A percentile compares a stretch with the other conserved stretches of the same genome.
These are phyloP conservation scores for Dryomyza anilis DNA, from an alignment of 2,888 invertebrate species.

Conservation along the genomic window DNA sequence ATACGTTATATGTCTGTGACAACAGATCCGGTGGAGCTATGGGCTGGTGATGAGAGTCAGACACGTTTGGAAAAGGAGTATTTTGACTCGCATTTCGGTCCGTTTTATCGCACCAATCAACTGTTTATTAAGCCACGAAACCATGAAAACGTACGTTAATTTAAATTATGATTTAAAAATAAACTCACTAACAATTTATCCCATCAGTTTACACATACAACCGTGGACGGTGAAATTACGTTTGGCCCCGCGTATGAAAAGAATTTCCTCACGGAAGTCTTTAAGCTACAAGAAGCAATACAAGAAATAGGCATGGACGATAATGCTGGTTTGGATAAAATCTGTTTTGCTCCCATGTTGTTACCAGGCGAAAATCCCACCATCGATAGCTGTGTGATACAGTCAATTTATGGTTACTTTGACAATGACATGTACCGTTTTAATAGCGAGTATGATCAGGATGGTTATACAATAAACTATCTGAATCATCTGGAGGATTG, in stretches of 20 bases:
- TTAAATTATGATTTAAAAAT: background rate
- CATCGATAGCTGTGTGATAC: slow-evolving; percentile 74
- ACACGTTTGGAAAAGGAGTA: slow-evolving; percentile 84
- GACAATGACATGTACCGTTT: slow-evolving; percentile 66
- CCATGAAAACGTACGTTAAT: background rate
- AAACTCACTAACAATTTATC: background rate
- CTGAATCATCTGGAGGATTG: slow-evolving; percentile 56
- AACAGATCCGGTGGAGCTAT: slow-evolving; percentile 89
- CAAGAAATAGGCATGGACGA: slow-evolving; percentile 65
- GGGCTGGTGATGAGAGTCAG: slow-evolving; percentile 84
- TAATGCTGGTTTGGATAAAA: slow-evolving; percentile 67
- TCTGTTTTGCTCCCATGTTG: slow-evolving; percentile 86
- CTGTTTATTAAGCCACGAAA: slow-evolving; percentile 76
- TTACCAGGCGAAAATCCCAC: slow-evolving; percentile 66
- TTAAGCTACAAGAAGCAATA: slow-evolving; percentile 72
- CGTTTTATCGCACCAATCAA: slow-evolving; percentile 89
- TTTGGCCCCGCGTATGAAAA: slow-evolving; percentile 83
- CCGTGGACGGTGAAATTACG: slow-evolving; percentile 57
- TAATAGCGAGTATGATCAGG: slow-evolving; percentile 50
- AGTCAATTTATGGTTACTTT: slow-evolving; percentile 83
- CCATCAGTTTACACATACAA: slow-evolving; percentile 57
- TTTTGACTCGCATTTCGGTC: slow-evolving; percentile 85
- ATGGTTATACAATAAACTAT: slow-evolving; percentile 61
- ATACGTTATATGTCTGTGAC: slow-evolving; percentile 72
- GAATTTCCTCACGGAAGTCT: slow-evolving; percentile 75